phyloP scores from a whole-genome alignment of 1,140 invertebrate species.

The Drosophila bocqueti region DNA sequence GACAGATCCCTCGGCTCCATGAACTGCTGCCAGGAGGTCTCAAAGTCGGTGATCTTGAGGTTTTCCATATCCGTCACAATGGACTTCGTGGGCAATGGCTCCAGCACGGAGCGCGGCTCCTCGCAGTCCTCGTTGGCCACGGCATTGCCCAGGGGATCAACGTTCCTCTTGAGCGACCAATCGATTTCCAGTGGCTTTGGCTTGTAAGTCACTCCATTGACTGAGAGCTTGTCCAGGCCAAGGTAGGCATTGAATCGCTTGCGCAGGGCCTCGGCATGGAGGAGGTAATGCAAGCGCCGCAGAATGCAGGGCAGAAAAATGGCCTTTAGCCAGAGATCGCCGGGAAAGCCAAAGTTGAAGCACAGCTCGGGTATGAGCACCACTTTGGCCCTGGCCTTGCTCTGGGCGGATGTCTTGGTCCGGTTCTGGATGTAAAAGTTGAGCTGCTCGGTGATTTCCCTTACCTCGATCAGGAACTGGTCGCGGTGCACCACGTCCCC shows the following conservation, averaged over 20 bases:
- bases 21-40: conserved; percentile 85
- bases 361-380: conserved; percentile 96
- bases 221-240: conserved; percentile 36
- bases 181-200: conserved; percentile 68
- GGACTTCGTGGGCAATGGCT: conserved; percentile 55
- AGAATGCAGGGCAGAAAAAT: conserved; percentile 95
- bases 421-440: conserved; percentile 87
- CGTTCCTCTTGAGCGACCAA: conserved; percentile 65
- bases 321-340: conserved; percentile 95
- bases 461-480: conserved; percentile 96
- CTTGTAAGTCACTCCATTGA: conserved; percentile 48
- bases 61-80: conserved; percentile 32
- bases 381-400: conserved; percentile 58
- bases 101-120: conserved; percentile 53
- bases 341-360: conserved; percentile 93
- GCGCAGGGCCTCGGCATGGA: conserved; percentile 76
- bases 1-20: conserved; percentile 89
- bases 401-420: conserved; percentile 30
- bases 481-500: conserved; percentile 88
- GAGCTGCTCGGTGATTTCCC: conserved; percentile 91
- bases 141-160: conserved; percentile 70
- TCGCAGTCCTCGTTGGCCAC: conserved; percentile 36
- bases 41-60: conserved; percentile 51
- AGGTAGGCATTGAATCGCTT: conserved; percentile 62
- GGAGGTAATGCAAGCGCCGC: conserved; percentile 86